These are phyloP conservation scores for Andrena hattorfiana DNA, from an alignment of 2,888 invertebrate genomes.

Conservation along the genomic window DNA sequence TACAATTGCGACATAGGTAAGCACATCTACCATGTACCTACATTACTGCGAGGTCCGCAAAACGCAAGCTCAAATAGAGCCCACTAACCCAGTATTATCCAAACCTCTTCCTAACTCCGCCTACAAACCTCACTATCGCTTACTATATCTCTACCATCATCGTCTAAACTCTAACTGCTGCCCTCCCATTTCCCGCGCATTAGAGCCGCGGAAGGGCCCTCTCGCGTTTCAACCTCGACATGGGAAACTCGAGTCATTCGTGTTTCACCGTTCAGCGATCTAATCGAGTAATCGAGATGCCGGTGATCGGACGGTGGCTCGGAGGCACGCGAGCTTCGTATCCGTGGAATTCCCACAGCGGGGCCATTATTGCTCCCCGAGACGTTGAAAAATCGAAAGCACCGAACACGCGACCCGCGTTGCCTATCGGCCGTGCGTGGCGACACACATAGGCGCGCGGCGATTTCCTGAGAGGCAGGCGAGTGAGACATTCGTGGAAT, in stretches of 20 bases:
- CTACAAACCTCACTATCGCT: background rate
- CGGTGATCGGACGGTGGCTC: constrained; percentile 7
- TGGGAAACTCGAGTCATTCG: constrained; percentile 13
- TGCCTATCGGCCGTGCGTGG: constrained; percentile 6
- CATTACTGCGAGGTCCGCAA: too few relatives aligned
- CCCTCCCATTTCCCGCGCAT: constrained; percentile 21
- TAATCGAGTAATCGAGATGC: constrained; percentile 19
- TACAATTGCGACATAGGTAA: too few relatives aligned
- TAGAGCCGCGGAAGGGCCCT: background rate
- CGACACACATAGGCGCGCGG: constrained; percentile 4
- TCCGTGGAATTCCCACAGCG: constrained; percentile 3
- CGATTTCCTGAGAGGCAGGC: constrained; percentile 36
- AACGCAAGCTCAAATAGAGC: too few relatives aligned
- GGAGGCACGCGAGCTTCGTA: background rate
- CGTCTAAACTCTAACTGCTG: background rate
- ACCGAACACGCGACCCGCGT: constrained; percentile 24
- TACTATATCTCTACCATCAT: constrained; percentile 14
- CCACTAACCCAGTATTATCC: too few relatives aligned
- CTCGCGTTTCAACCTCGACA: background rate
- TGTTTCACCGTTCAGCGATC: background rate
- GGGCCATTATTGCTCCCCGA: constrained; percentile 9
- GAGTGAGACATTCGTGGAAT: constrained; percentile 81
- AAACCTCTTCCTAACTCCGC: too few relatives aligned
- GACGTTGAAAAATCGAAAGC: constrained; percentile 19
- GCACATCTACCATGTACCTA: too few relatives aligned